These are phyloP conservation scores for Montipora cactus DNA, from an alignment of 64 coral and sea anemone species.

Conservation along the genomic window DNA sequence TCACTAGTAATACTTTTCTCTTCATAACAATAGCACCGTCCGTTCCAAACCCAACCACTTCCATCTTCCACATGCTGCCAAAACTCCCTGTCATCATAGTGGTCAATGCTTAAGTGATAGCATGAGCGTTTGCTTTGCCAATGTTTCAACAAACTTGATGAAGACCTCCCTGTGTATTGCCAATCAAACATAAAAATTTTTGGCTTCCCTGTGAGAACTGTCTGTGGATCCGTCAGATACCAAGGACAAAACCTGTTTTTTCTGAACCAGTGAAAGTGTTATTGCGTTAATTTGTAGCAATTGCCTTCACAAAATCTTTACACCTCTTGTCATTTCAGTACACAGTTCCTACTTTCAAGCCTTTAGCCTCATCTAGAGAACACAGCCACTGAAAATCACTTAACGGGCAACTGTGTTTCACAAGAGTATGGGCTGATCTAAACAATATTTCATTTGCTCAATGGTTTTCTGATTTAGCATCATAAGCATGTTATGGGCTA, in stretches of 20 bases:
- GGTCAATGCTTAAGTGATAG: background rate
- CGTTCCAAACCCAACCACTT: constrained; percentile 24
- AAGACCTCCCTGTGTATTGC: background rate
- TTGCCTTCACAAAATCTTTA: constrained; percentile 8
- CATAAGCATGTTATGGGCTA: too few relatives aligned
- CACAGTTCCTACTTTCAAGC: constrained; percentile 33
- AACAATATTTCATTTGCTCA: constrained; percentile 9
- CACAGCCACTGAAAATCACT: constrained; percentile 42
- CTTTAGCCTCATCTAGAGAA: constrained; percentile 24
- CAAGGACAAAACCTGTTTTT: background rate
- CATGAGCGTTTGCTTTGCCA: constrained; percentile 1
- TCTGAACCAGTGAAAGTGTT: background rate
- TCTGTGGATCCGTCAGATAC: constrained; percentile 10
- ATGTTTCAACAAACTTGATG: constrained; percentile 22
- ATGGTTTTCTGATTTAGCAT: background rate
- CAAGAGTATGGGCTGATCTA: background rate
- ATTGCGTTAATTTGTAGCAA: constrained; percentile 1
- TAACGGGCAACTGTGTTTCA: background rate
- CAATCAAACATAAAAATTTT: background rate
- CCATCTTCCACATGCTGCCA: background rate
- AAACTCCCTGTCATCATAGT: constrained; percentile 7
- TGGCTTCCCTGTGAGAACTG: background rate
- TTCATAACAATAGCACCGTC: constrained; percentile 1
- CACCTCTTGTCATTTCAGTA: constrained; percentile 47
- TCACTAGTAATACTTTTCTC: background rate